Base-by-base conservation (phyloP, 2,797 vertebrate genomes). In the Pteronotus mesoamericanus region DNA sequence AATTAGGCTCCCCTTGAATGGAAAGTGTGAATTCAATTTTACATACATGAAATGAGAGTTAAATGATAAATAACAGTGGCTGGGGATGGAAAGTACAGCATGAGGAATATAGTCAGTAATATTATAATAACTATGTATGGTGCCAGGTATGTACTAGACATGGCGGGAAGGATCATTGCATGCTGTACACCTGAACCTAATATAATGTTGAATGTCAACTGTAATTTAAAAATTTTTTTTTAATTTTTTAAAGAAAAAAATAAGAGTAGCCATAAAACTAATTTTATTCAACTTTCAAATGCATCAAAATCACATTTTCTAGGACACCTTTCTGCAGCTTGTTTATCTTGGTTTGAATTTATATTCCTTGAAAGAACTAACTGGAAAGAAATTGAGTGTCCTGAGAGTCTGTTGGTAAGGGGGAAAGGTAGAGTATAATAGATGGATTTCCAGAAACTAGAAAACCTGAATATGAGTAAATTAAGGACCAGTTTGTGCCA, bases 391-490 rank as follows among this genome's bases (percentile, higher is more conserved):
- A 86, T 5, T 2, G 57, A 44, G 12, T 32, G 16, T 87, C 29
- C n/a, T 77, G 5, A 71, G 37, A 75, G 18, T 42, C 59, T 86
- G 2, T 12, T 83, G 42, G 15, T 64, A 72, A 55, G 37, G 1
- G 48, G 48, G 44, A 46, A 59, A 68, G 42, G 42, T n/a, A 51
- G 42, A 88, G 82, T 74, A 83, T 92, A 85, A 66, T 72, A 85
- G 53, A 72, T 22, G 55, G 55, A 80, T 92, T 94, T 80, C 34
- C 72, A 83, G 46, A 95, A 94, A 91, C 77, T 18, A 66, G 61
- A 79, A 96, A 83, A 84, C 78, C 57, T 74, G 26, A 44, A 16
- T 21, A 4, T 79, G 55, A 84, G 26, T 85, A 90, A 93, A 83
- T 83, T 87, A 46, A 68, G 39, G 44, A 55, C 9, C n/a, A 39